These are phyloP conservation scores for Brachionus asplanchnoidis DNA, from an alignment of 1,140 invertebrate species.

Conservation along the genomic window DNA sequence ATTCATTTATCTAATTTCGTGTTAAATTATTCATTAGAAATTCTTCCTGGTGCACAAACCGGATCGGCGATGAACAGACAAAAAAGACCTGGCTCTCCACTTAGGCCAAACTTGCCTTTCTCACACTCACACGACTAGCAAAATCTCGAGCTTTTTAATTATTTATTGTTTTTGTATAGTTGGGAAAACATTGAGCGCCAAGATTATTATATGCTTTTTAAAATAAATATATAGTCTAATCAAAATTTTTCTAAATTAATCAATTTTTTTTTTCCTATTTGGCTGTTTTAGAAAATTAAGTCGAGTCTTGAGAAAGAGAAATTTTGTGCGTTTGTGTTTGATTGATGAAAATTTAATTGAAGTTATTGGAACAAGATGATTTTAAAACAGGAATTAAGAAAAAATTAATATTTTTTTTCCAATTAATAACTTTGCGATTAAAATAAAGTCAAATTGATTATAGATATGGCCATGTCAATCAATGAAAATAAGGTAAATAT, in stretches of 20 bases:
- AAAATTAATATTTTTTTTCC: not conserved
- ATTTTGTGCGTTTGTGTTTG: not conserved
- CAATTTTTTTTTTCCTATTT: conserved; percentile 17
- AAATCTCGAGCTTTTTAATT: not conserved
- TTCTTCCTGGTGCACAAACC: not conserved
- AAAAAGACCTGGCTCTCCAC: not conserved
- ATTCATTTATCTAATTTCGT: not conserved
- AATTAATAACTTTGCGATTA: not conserved
- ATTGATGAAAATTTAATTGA: not conserved
- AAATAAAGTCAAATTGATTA: not conserved
- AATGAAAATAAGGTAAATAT: not conserved
- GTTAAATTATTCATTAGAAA: not conserved
- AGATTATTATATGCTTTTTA: not conserved
- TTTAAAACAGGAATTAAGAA: not conserved
- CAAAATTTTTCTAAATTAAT: conserved; percentile 1
- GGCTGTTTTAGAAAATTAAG: not conserved
- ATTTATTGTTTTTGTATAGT: not conserved
- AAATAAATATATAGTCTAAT: not conserved
- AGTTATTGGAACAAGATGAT: not conserved
- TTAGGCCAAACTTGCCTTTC: not conserved
- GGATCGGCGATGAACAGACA: not conserved
- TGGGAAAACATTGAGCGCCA: not conserved
- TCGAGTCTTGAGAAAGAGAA: not conserved
- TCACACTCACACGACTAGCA: not conserved
- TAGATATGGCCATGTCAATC: not conserved